phyloP scores from a whole-genome alignment of 2,113 vertebrate species.

The human (Homo sapiens) region GRCh38 chr4:94191501-94192000 shows the following conservation, averaged over 20 bases:
- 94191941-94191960: no score
- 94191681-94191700: background rate
- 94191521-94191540: no score
- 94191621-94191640: background rate
- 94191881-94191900: no score
- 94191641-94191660: background rate
- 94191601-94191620: background rate
- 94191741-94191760: background rate
- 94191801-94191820: background rate
- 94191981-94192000: background rate
- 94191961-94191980: no score
- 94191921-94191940: no score
- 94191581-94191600: background rate
- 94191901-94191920: no score
- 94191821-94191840: background rate
- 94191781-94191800: background rate
- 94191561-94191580: background rate
- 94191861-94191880: no score
- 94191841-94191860: background rate
- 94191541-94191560: no score
- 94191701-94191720: background rate
- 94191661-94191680: background rate
- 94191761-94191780: background rate
- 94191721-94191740: background rate
- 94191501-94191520: no score